phyloP scores from a whole-genome alignment of 2,797 vertebrate genomes.

The Galago senegalensis region DNA sequence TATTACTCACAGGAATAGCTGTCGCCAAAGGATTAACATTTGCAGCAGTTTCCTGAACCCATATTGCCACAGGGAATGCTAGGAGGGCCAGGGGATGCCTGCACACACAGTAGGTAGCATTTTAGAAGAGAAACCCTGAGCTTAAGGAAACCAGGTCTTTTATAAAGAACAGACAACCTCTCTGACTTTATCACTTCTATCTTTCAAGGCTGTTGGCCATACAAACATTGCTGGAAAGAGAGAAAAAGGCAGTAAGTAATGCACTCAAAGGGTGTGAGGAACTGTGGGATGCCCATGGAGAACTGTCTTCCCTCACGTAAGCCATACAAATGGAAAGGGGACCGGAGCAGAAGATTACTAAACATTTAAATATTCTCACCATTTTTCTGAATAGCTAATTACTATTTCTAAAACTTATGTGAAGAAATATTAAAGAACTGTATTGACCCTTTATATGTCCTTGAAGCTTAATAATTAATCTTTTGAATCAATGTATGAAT shows the following conservation, averaged over 20 bases:
- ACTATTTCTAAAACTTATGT: conserved; percentile 21
- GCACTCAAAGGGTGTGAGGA: background rate
- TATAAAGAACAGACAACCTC: background rate
- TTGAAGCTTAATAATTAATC: background rate
- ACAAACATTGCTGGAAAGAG: background rate
- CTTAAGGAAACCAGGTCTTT: background rate
- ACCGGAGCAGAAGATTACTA: background rate
- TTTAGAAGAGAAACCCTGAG: background rate
- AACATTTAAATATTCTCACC: background rate
- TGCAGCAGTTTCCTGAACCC: background rate
- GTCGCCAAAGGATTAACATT: background rate
- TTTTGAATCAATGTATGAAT: conserved; percentile 49
- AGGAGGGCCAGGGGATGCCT: background rate
- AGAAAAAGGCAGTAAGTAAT: background rate
- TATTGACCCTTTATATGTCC: background rate
- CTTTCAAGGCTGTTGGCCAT: background rate
- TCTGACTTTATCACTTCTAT: background rate
- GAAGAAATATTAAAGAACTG: background rate
- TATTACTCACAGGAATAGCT: background rate
- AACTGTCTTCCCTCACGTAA: background rate
- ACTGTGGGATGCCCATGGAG: background rate
- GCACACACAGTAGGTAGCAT: background rate
- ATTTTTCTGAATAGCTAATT: conserved; percentile 41
- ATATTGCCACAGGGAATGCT: background rate
- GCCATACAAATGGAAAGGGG: background rate